Conservation (phyloP, 2,113 vertebrate genomes). For the Oxyruncus cristatus region DNA sequence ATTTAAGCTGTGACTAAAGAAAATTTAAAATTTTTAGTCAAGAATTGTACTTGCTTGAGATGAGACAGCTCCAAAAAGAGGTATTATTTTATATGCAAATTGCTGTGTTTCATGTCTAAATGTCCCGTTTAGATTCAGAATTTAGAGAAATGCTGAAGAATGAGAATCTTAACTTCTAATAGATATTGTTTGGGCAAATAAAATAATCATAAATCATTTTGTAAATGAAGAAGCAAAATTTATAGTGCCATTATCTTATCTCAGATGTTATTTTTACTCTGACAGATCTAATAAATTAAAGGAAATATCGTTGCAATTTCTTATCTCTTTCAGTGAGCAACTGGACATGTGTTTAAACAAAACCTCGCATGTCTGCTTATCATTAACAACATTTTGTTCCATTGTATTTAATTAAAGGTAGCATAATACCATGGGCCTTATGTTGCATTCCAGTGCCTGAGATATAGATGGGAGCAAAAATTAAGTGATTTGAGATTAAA, state of each 20-base stretch:
- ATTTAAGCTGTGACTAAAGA: not conserved
- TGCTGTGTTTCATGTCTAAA: not conserved
- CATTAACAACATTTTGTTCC: not conserved
- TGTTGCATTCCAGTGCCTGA: not conserved
- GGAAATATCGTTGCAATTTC: slow-evolving; percentile 24
- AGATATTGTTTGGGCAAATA: not conserved
- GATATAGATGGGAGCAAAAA: not conserved
- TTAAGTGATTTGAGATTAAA: not conserved
- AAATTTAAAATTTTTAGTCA: not conserved
- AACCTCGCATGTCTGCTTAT: slow-evolving; percentile 5
- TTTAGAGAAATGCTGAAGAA: not conserved
- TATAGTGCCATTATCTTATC: slow-evolving; percentile 54
- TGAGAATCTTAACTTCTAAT: not conserved
- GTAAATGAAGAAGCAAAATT: slow-evolving; percentile 23
- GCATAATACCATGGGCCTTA: not conserved
- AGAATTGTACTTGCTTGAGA: not conserved
- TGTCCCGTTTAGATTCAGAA: not conserved
- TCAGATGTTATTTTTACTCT: slow-evolving; percentile 52
- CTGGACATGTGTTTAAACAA: slow-evolving; percentile 39
- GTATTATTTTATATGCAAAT: not conserved
- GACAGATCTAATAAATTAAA: slow-evolving; percentile 57
- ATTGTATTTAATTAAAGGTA: slow-evolving; percentile 32
- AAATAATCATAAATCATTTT: slow-evolving; percentile 16
- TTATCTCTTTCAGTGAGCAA: slow-evolving; percentile 32
- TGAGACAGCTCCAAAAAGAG: not conserved